Percentiles rank a stretch among this genome's conserved stretches.
These are phyloP conservation scores for Corythornis vintsioides DNA, from an alignment of 2,113 vertebrate genomes.

Conservation along the genomic window DNA sequence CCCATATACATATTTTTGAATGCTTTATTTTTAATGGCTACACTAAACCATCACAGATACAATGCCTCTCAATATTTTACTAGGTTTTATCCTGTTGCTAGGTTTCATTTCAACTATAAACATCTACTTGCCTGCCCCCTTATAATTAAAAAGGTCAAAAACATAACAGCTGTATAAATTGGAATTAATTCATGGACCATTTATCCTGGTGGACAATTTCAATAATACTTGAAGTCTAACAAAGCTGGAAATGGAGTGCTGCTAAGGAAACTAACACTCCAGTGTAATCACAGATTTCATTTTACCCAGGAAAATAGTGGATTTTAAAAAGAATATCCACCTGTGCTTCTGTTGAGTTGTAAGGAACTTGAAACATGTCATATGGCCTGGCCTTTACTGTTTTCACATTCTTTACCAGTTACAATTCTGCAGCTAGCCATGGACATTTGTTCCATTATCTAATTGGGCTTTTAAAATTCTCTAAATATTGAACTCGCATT, in stretches of 20 bases:
- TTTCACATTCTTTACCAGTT: background rate
- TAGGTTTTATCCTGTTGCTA: background rate
- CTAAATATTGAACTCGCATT: background rate
- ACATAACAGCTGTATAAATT: background rate
- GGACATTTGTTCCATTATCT: background rate
- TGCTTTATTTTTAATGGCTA: background rate
- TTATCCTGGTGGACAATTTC: background rate
- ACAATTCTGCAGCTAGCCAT: background rate
- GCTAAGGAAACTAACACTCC: background rate
- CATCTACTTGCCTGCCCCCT: background rate
- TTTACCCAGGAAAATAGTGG: background rate
- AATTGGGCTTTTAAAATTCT: background rate
- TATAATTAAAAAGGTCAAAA: background rate
- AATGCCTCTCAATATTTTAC: background rate
- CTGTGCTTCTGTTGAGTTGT: background rate
- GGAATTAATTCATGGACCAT: background rate
- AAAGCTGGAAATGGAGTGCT: background rate
- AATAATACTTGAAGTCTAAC: background rate
- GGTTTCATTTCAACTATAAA: background rate
- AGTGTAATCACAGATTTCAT: background rate
- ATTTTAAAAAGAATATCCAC: background rate
- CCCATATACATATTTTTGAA: background rate
- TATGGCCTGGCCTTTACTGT: background rate
- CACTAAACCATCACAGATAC: background rate
- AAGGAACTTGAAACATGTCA: background rate